These are phyloP conservation scores for Sitobion miscanthi DNA, from an alignment of 1,140 invertebrate species.

Conservation along the genomic window DNA sequence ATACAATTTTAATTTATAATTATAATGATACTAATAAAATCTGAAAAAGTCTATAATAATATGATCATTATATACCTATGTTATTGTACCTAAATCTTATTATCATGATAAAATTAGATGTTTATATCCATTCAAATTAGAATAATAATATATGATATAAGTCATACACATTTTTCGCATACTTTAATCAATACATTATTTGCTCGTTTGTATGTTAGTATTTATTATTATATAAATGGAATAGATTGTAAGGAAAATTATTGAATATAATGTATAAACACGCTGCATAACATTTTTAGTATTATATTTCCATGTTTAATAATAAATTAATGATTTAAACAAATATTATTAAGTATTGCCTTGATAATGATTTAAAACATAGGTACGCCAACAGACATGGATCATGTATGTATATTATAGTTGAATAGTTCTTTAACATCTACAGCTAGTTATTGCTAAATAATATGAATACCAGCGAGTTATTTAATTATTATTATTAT, in stretches of 20 bases:
- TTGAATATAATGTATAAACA: neutral
- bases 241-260: constrained; percentile 12
- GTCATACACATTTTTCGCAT: neutral
- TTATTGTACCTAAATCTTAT: neutral
- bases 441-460: neutral
- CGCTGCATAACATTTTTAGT: neutral
- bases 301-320: neutral
- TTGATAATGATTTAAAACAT: constrained; percentile 9
- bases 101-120: neutral
- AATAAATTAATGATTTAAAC: constrained; percentile 12
- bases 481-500: neutral
- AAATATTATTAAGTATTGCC: neutral
- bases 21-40: neutral
- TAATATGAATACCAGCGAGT: neutral
- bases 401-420: neutral
- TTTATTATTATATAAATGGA: neutral
- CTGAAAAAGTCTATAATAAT: neutral
- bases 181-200: neutral
- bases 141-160: neutral
- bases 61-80: neutral
- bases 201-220: neutral
- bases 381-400: neutral
- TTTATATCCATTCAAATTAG: neutral
- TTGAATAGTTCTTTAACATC: neutral
- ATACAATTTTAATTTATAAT: neutral